A percentile compares a stretch with the other conserved stretches of the same genome.
Conservation (phyloP, 2,113 vertebrate species). For the Podarcis muralis region DNA sequence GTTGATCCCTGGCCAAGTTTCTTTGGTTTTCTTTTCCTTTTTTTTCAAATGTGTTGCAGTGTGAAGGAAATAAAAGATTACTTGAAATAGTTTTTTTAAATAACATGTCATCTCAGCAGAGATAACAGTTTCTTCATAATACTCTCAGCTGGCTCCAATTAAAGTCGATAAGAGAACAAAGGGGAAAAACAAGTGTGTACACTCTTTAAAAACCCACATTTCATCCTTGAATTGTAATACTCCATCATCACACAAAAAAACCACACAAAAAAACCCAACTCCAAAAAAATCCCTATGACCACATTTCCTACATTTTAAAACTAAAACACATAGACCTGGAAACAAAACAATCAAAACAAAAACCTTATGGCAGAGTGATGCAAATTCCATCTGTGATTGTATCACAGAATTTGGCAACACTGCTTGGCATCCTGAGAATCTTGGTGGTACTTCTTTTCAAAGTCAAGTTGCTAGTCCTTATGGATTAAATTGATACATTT, state of each 20-base stretch:
- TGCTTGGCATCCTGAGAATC: neutral
- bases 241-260: conserved; percentile 26
- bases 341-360: neutral
- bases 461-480: neutral
- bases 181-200: neutral
- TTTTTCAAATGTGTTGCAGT: conserved; percentile 63
- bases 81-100: conserved; percentile 62
- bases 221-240: conserved; percentile 52
- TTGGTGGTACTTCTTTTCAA: neutral
- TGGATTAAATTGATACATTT: neutral
- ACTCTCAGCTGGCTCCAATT: conserved; percentile 71
- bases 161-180: conserved; percentile 1
- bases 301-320: neutral
- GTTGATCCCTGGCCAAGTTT: conserved; percentile 64
- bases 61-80: conserved; percentile 72
- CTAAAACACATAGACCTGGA: neutral
- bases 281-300: neutral
- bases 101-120: conserved; percentile 71
- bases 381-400: neutral
- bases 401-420: neutral
- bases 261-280: conserved; percentile 3
- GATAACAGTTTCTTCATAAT: conserved; percentile 61
- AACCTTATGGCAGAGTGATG: neutral
- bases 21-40: neutral
- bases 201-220: neutral